Percentiles rank a stretch among this genome's conserved stretches.
Conservation (phyloP, 2,888 invertebrate species). For the Dasysyrphus tricinctus region DNA sequence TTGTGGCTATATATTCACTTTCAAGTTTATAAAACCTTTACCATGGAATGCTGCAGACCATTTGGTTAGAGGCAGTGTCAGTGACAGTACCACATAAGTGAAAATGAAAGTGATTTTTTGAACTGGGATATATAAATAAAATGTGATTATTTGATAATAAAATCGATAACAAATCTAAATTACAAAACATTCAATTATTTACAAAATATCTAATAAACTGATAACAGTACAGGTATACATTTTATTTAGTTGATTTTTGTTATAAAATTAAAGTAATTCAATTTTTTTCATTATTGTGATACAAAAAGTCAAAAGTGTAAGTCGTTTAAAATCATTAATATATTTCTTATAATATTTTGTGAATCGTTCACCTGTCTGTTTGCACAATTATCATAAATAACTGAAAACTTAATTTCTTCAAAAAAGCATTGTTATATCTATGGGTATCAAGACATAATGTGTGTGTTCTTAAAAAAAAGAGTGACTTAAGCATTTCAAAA, state of each 20-base stretch:
- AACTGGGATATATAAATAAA: background rate
- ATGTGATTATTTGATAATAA: conserved; percentile 35
- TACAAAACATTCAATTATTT: too few relatives aligned
- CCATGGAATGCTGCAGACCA: conserved; percentile 46
- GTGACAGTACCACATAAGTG: conserved; percentile 17
- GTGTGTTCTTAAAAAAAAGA: too few relatives aligned
- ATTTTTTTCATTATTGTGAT: background rate
- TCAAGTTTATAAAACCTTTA: conserved; percentile 60
- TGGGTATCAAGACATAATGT: too few relatives aligned
- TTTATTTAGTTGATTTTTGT: background rate
- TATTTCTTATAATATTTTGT: too few relatives aligned
- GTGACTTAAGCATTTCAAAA: too few relatives aligned
- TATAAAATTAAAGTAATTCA: too few relatives aligned
- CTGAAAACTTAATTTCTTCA: too few relatives aligned
- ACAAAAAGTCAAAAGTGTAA: background rate
- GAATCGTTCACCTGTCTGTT: too few relatives aligned
- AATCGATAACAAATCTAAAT: background rate
- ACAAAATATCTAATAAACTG: background rate
- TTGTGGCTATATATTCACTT: conserved; percentile 31
- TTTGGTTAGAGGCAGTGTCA: conserved; percentile 49
- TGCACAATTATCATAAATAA: too few relatives aligned
- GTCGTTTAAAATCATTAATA: too few relatives aligned
- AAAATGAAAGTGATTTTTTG: conserved; percentile 34
- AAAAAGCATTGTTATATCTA: too few relatives aligned
- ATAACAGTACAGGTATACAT: background rate